Base-by-base conservation (phyloP, 1,140 invertebrate genomes). In the Sitodiplosis mosellana region DNA sequence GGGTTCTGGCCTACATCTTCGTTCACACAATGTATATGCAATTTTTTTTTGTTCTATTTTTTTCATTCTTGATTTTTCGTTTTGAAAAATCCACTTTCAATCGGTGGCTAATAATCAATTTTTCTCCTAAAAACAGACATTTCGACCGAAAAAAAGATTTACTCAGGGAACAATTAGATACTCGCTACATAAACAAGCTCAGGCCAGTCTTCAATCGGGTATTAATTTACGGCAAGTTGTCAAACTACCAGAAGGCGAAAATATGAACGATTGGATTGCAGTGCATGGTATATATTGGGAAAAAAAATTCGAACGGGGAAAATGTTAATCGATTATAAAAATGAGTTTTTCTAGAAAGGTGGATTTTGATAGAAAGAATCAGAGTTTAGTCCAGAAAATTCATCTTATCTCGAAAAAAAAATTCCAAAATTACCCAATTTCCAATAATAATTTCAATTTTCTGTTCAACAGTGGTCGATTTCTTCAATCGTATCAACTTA, bases 401-500 rank as follows among this genome's bases (percentile, higher is more conserved):
- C 27, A 27, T n/a, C n/a, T n/a, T n/a, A n/a, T n/a, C n/a, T n/a
- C n/a, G n/a, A n/a, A n/a, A n/a, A n/a, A n/a, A n/a, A n/a, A n/a
- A n/a, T n/a, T n/a, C n/a, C n/a, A n/a, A n/a, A n/a, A n/a, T n/a
- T n/a, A n/a, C n/a, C n/a, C n/a, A n/a, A n/a, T n/a, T n/a, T n/a
- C n/a, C n/a, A n/a, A n/a, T n/a, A n/a, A n/a, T n/a, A n/a, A n/a
- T n/a, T n/a, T n/a, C n/a, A n/a, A n/a, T n/a, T n/a, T 27, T 27
- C 27, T 27, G 10, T 27, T 27, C 27, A 27, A 27, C 64, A 92
- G 88, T 93, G 55, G 91, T 95, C 4, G 91, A 95, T 59, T 95
- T 95, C 63, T 95, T 95, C 65, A 95, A 95, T 65, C 75, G 90
- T 57, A 91, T 95, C 54, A 95, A 95, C 68, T 66, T 95, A 12